Evolutionary conservation across 2,888 invertebrate genomes (phyloP), one percentile per base, ranked within the genome.

Genomic region (Glyphotaelius pellucidus): DNA sequence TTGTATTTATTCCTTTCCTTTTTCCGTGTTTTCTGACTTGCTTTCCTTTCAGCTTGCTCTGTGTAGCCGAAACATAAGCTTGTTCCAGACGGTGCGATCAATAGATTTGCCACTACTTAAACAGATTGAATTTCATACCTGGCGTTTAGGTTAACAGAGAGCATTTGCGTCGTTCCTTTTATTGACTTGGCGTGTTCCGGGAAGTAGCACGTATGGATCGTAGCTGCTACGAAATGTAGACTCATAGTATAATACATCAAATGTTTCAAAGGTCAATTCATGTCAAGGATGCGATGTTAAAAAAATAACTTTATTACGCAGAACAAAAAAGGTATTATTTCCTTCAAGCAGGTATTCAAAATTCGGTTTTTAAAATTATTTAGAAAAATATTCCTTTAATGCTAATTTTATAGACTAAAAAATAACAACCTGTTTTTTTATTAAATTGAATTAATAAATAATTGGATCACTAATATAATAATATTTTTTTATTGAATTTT

Each of bases 261-360:
- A 81, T 81, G 32, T 81, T 81, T 81, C 30, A 81, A 81, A 81
- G 81, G 81, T 81, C 81, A 81, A 81, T 81, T 81, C 81, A 81
- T 14, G 81, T 30, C 81, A 81, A 81, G 81, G 32, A 81, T 81
- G 3, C 31, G 4, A 31, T 32, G 81, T 67, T 52, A 52, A 67
- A 67, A 47, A 67, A 67, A 67, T 67, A 67, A 67, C 67, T 67
- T 25, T 67, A 67, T 67, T 67, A 67, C 67, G 67, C 67, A 25
- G 67, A 67, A 67, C 7, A 67, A 67, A 67, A 67, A 9, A n/a
- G 2, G 9, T 7, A 67, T 67, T 67, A 25, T 25, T n/a, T 7
- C 2, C 67, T 52, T 47, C 2, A 47, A 47, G 47, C 15, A 67
- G 7, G 67, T n/a, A 67, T 67, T 67, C 2, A 1, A 67, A 67